A percentile compares a stretch with the other conserved stretches of the same genome.
phyloP scores from a whole-genome alignment of 1,140 invertebrate genomes.

The Saxidomus purpurata region DNA sequence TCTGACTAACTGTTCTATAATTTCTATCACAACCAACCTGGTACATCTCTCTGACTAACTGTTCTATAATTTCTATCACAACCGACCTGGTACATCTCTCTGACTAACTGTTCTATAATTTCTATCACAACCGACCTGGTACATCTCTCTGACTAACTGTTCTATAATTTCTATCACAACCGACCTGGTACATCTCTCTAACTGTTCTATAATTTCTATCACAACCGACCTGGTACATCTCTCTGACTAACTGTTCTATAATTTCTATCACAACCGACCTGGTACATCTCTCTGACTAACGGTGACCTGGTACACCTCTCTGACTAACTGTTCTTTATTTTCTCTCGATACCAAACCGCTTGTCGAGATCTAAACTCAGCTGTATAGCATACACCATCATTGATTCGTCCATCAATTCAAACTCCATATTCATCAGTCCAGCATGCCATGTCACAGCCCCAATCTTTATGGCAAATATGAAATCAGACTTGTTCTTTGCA shows the following conservation, averaged over 20 bases:
- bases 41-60: constrained; percentile 83
- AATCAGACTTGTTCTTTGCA: constrained; percentile 63
- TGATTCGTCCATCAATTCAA: constrained; percentile 75
- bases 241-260: constrained; percentile 79
- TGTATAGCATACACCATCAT: constrained; percentile 76
- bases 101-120: constrained; percentile 77
- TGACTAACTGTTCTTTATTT: constrained; percentile 78
- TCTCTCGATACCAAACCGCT: constrained; percentile 74
- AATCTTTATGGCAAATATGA: constrained; percentile 71
- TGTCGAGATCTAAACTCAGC: constrained; percentile 77
- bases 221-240: constrained; percentile 85
- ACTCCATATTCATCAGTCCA: constrained; percentile 84
- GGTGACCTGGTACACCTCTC: constrained; percentile 82
- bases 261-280: constrained; percentile 74
- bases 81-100: constrained; percentile 83
- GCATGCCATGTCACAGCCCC: constrained; percentile 83
- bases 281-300: too few species aligned
- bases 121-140: constrained; percentile 79
- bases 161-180: constrained; percentile 71
- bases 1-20: constrained; percentile 78
- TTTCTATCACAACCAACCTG: constrained; percentile 78
- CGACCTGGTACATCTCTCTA: too few species aligned
- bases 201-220: too few species aligned
- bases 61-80: constrained; percentile 72
- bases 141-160: constrained; percentile 83